phyloP scores from a whole-genome alignment of 2,888 invertebrate species.

The Tachina lurida region DNA sequence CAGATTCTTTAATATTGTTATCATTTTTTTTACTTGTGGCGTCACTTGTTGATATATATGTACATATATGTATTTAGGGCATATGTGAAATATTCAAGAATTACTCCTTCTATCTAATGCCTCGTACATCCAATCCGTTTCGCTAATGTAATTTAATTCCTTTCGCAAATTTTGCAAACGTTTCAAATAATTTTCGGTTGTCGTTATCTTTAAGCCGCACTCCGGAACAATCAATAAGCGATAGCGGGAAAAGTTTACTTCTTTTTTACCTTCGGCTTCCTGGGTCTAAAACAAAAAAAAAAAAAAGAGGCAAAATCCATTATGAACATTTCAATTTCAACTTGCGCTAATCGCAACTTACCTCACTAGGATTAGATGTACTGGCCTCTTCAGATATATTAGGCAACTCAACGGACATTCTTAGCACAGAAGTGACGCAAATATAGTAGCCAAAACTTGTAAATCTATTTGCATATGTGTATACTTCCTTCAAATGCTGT shows the following conservation, averaged over 20 bases:
- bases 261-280: constrained; percentile 72
- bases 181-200: constrained; percentile 88
- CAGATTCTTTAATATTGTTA: constrained; percentile 83
- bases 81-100: constrained; percentile 64
- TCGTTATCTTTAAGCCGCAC: constrained; percentile 83
- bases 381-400: constrained; percentile 69
- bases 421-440: not conserved
- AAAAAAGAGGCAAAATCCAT: not conserved
- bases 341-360: constrained; percentile 3
- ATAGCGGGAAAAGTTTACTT: constrained; percentile 77
- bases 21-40: constrained; percentile 79
- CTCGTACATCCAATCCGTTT: constrained; percentile 92
- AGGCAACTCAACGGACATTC: constrained; percentile 59
- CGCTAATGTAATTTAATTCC: constrained; percentile 90
- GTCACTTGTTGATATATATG: not conserved
- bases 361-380: constrained; percentile 67
- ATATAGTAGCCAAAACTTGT: not conserved
- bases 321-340: not conserved
- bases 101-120: constrained; percentile 85
- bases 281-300: constrained; percentile 44
- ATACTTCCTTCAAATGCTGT: not conserved
- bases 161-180: constrained; percentile 88
- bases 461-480: not conserved
- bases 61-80: not conserved
- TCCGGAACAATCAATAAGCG: constrained; percentile 77